Conservation (phyloP, 2,888 invertebrate species). For the Drosophila fulvimacula region DNA sequence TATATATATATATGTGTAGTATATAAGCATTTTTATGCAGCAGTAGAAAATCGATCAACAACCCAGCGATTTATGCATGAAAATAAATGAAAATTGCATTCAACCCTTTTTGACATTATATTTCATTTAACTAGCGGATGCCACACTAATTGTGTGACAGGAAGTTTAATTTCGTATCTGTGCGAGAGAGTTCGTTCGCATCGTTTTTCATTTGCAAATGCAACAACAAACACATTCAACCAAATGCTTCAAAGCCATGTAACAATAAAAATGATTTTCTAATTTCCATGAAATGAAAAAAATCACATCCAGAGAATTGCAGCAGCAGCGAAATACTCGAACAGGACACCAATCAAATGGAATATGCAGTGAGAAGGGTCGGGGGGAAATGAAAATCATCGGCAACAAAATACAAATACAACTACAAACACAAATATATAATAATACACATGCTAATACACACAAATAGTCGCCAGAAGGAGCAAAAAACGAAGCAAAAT, state of each 20-base stretch:
- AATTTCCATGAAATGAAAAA: conserved; percentile 62
- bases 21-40: conserved; percentile 11
- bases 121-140: conserved; percentile 47
- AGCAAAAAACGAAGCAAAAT: conserved; percentile 2
- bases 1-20: conserved; percentile 15
- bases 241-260: conserved; percentile 43
- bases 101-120: conserved; percentile 33
- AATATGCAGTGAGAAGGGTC: conserved; percentile 7
- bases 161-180: conserved; percentile 75
- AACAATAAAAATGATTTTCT: conserved; percentile 72
- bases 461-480: conserved; percentile 13
- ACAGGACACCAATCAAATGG: conserved; percentile 41
- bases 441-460: conserved; percentile 16
- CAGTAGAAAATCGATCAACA: conserved; percentile 8
- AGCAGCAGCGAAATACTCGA: conserved; percentile 24
- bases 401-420: conserved; percentile 26
- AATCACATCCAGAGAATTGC: conserved; percentile 27
- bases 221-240: conserved; percentile 16
- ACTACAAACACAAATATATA: background rate
- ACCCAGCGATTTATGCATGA: conserved; percentile 57
- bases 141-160: conserved; percentile 58
- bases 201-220: conserved; percentile 30
- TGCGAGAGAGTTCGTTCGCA: conserved; percentile 33
- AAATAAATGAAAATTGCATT: conserved; percentile 43
- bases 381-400: conserved; percentile 56